phyloP scores from a whole-genome alignment of 2,113 vertebrate species.

The Hippocampus abdominalis region DNA sequence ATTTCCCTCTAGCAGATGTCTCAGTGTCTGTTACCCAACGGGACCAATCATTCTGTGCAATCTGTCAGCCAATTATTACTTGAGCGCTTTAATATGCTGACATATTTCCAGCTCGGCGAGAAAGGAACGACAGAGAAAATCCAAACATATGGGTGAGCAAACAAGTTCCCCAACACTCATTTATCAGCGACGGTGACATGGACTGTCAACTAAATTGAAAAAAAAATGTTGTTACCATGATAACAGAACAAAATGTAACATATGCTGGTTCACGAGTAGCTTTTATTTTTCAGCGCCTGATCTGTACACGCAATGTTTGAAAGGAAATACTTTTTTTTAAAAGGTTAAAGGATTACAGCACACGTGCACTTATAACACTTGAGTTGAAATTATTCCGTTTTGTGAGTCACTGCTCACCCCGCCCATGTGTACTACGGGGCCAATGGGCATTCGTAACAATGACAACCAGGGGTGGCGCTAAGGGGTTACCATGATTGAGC shows the following conservation, averaged over 20 bases:
- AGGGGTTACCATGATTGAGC: too few species aligned
- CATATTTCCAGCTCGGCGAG: conserved; percentile 31
- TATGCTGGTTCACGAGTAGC: neutral
- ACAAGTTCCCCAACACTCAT: neutral
- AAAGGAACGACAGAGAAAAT: conserved; percentile 3
- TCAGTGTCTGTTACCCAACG: conserved; percentile 60
- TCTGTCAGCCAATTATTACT: conserved; percentile 44
- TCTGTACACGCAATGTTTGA: neutral
- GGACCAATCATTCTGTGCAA: conserved; percentile 65
- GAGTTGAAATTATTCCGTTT: too few species aligned
- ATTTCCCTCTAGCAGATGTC: conserved; percentile 54
- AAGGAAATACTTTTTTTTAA: neutral
- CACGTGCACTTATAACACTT: too few species aligned
- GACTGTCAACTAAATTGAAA: neutral
- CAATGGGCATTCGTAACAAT: too few species aligned
- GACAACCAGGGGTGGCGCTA: too few species aligned
- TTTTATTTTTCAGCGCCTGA: neutral
- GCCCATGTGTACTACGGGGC: too few species aligned
- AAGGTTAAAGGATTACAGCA: too few species aligned
- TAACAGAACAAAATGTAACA: neutral
- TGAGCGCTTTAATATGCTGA: conserved; percentile 5
- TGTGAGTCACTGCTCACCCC: too few species aligned
- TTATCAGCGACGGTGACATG: neutral
- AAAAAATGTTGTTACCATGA: neutral
- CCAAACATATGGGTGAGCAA: neutral